Base-by-base conservation (phyloP, 2,113 vertebrate species). In the Bothrops jararaca region DNA sequence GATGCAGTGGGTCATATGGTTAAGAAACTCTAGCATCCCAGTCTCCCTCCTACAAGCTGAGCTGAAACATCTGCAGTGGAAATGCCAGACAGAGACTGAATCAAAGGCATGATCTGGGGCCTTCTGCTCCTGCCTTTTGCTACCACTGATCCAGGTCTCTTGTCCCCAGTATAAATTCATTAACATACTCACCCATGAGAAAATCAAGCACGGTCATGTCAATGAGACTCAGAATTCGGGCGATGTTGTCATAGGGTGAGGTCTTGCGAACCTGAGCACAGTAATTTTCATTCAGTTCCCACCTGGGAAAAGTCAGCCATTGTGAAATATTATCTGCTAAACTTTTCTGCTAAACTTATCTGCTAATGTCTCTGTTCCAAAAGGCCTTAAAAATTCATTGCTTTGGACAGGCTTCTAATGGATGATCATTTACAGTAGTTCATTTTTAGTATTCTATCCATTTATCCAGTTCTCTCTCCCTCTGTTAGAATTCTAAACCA, bases 171-270 rank as follows among this genome's bases (percentile, higher is more conserved):
- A 48, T 42, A 85, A 80, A 26, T 54, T 12, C 34, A 56, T 42
- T 7, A 18, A 23, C 0, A 13, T n/a, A 23, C 98, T 90, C 96
- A 99, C 98, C 98, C 98, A 98, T 98, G 10, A 99, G 96, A 96
- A 98, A 99, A 94, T 98, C 98, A 9, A 98, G 97, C 88, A 98
- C 60, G 0, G 97, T 93, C 98, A 98, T 95, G 91, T 99, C 98
- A 0, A 99, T 98, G 92, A 99, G 95, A 93, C 98, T 97, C 0
- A 98, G 97, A 93, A 98, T 97, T 80, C 98, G 96, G 26, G 97
- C 98, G 48, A 97, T 98, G 52, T 95, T 97, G 96, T 98, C 20
- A 0, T 98, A 99, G 0, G 98, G 98, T 0, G 98, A 92, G 0
- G 93, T 98, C 94, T 97, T 94, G 95, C 95, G 98, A 92, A 98